A percentile compares a stretch with the other conserved stretches of the same genome.
phyloP scores from a whole-genome alignment of 2,888 invertebrate genomes.

The Ctenicera cuprea region DNA sequence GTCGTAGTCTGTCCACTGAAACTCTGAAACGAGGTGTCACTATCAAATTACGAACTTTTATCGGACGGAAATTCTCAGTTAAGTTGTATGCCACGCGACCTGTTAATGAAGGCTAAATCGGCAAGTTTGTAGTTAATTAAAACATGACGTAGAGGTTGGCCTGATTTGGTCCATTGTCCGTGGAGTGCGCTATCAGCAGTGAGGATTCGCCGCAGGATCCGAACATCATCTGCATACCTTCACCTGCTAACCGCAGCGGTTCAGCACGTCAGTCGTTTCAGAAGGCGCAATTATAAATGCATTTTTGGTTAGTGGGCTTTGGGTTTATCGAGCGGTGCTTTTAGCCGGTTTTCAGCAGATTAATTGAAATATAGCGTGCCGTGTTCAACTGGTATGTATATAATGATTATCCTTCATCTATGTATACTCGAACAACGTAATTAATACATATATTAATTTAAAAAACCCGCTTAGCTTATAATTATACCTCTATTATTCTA shows the following conservation, averaged over 20 bases:
- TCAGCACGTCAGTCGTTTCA: background rate
- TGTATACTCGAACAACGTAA: conserved; percentile 34
- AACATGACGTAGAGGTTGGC: conserved; percentile 37
- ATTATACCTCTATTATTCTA: conserved; percentile 2
- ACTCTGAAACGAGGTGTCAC: background rate
- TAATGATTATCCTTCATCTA: conserved; percentile 30
- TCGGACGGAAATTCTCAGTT: background rate
- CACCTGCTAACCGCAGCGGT: conserved; percentile 40
- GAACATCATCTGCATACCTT: conserved; percentile 43
- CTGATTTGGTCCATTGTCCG: conserved; percentile 44
- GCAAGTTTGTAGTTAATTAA: conserved; percentile 45
- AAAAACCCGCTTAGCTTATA: conserved; percentile 17
- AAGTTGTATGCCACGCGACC: background rate
- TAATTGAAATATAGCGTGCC: conserved; percentile 41
- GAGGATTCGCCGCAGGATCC: conserved; percentile 35
- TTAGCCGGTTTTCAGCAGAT: conserved; percentile 3
- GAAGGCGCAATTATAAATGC: conserved; percentile 23
- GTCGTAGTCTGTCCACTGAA: background rate
- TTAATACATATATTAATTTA: conserved; percentile 37
- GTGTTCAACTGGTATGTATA: conserved; percentile 6
- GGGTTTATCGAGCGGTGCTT: conserved; percentile 8
- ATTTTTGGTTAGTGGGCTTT: conserved; percentile 8
- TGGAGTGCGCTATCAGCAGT: conserved; percentile 41
- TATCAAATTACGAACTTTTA: background rate
- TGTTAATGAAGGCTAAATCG: conserved; percentile 36